phyloP scores from a whole-genome alignment of 2,113 vertebrate species.

The Alethe castanea region DNA sequence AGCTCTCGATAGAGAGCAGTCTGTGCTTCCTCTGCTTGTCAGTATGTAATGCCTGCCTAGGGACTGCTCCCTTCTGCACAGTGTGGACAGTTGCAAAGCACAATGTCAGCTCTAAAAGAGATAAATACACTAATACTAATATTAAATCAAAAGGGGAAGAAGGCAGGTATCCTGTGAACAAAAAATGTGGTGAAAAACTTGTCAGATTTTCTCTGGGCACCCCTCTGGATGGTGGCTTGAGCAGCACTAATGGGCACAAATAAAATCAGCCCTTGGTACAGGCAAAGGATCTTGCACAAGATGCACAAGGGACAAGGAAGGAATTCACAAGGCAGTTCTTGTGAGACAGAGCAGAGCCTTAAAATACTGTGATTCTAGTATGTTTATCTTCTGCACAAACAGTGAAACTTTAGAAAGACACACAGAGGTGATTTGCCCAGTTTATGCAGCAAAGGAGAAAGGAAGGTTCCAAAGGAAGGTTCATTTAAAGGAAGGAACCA shows the following conservation, averaged over 20 bases:
- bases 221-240: not conserved
- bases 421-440: not conserved
- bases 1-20: not conserved
- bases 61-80: not conserved
- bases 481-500: not conserved
- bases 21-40: not conserved
- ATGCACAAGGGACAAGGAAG: not conserved
- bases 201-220: fast-evolving
- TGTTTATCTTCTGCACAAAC: not conserved
- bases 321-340: not conserved
- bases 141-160: not conserved
- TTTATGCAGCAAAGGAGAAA: not conserved
- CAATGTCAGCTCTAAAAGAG: not conserved
- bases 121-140: not conserved
- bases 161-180: not conserved
- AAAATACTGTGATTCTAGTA: not conserved
- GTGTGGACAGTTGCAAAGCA: not conserved
- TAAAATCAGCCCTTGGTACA: not conserved
- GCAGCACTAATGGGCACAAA: not conserved
- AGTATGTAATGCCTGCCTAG: not conserved
- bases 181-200: not conserved
- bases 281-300: not conserved
- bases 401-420: not conserved
- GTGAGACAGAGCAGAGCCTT: not conserved
- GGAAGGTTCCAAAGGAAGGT: not conserved